Evolutionary conservation across 2,797 vertebrate species (phyloP), one percentile per base, ranked within the genome.

Genomic region (Gastrophryne carolinensis): DNA sequence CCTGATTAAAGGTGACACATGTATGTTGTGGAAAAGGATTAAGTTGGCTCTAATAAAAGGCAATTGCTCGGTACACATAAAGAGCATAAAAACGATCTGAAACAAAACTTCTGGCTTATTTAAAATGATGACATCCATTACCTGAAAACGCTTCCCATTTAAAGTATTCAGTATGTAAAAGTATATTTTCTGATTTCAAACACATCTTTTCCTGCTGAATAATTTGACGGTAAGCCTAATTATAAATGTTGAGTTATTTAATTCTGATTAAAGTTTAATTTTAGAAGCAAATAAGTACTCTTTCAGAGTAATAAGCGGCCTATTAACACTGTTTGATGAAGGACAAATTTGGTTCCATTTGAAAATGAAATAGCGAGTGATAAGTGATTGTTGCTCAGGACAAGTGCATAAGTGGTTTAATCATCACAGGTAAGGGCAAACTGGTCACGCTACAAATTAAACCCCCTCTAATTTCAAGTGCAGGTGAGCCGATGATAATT

Each of bases 371-470:
- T 69, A 69, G 29, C 35, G 35, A 69, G 35, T 56, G 10, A 27
- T 56, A 32, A 69, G 66, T 57, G 66, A 69, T 56, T 57, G 30
- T 69, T 17, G 13, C 4, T n/a, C 24, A 41, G 15, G 35, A 69
- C 24, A 41, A 69, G 66, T 56, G 26, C 10, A 54, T 69, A 69
- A 69, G 66, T 56, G 66, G 34, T 44, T 50, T 44, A 69, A 57
- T 69, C 56, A 57, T 44, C 66, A 29, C 26, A 44, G 66, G 66
- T 69, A 52, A 69, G 66, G 66, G 66, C 66, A 69, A 57, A 44
- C 50, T 26, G 66, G 66, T 69, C 66, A 69, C 56, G 52, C 66
- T 57, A 35, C n/a, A 69, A 69, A 69, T 54, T 69, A 69, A 69
- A 56, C 52, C 34, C 23, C 56, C 26, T 34, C 39, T 26, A 21